Percentiles rank a stretch among this genome's conserved stretches.
Conservation (phyloP, 2,888 invertebrate genomes). For the Andrena bucephala region DNA sequence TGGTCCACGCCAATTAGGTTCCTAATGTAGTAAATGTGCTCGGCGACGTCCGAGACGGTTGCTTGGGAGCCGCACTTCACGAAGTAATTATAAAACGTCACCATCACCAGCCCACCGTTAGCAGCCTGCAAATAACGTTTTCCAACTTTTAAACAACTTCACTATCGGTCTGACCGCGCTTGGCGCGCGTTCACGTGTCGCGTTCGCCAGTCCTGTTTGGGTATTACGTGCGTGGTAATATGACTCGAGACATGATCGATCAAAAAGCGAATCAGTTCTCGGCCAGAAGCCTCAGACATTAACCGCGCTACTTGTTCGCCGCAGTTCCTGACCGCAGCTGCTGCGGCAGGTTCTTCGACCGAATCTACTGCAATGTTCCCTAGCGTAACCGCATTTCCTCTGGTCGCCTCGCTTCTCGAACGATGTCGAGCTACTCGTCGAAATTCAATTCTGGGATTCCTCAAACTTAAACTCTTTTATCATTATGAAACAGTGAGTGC, state of each 20-base stretch:
- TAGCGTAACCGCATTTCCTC: conserved; percentile 29
- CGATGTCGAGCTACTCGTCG: background rate
- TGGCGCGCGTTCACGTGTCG: conserved; percentile 2
- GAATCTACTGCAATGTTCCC: conserved; percentile 48
- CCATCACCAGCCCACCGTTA: conserved; percentile 96
- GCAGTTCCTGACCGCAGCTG: conserved; percentile 42
- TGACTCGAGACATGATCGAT: conserved; percentile 16
- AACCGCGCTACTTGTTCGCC: conserved; percentile 26
- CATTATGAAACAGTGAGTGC: background rate
- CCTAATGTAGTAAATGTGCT: conserved; percentile 88
- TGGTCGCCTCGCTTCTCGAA: background rate
- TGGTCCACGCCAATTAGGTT: conserved; percentile 88
- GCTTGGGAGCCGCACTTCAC: conserved; percentile 93
- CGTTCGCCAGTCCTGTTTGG: background rate
- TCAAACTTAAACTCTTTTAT: background rate
- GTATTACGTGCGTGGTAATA: conserved; percentile 21
- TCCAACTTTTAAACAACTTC: background rate
- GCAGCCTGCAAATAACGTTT: conserved; percentile 85
- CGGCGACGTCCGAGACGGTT: conserved; percentile 91
- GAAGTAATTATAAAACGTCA: conserved; percentile 95
- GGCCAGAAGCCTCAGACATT: conserved; percentile 16
- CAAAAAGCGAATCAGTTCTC: conserved; percentile 33
- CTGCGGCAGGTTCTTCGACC: conserved; percentile 28
- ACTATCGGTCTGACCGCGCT: background rate
- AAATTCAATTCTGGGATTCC: background rate